A percentile compares a stretch with the other conserved stretches of the same genome.
Conservation (phyloP, 2,888 invertebrate species). For the Diaperis boleti region DNA sequence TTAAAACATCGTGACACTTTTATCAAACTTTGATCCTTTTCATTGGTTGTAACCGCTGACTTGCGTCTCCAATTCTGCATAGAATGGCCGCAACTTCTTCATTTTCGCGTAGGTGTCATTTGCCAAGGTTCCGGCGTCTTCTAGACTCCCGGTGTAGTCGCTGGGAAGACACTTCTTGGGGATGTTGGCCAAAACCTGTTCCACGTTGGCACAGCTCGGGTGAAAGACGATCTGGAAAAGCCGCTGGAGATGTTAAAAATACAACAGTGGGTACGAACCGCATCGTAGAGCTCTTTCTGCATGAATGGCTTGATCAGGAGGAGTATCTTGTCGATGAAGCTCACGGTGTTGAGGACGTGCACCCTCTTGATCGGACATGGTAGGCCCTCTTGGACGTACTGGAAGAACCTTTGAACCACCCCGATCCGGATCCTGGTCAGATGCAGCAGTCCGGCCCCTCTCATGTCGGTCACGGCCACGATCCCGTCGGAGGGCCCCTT, state of each 20-base stretch:
- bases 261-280: slow-evolving; percentile 48
- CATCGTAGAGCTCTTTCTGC: slow-evolving; percentile 52
- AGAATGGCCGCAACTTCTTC: background rate
- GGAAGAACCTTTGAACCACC: slow-evolving; percentile 51
- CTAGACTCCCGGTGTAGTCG: slow-evolving; percentile 71
- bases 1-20: too few species aligned
- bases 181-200: slow-evolving; percentile 62
- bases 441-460: slow-evolving; percentile 57
- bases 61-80: background rate
- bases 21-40: too few species aligned
- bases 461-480: slow-evolving; percentile 55
- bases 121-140: background rate
- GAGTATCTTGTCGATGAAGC: slow-evolving; percentile 63
- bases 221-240: slow-evolving; percentile 70
- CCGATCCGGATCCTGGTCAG: slow-evolving; percentile 53
- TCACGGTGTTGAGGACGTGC: slow-evolving; percentile 64
- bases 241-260: slow-evolving; percentile 59
- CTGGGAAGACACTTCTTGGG: slow-evolving; percentile 64
- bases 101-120: background rate
- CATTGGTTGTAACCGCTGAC: background rate
- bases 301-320: slow-evolving; percentile 61
- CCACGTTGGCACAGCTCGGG: slow-evolving; percentile 66
- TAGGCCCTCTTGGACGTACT: slow-evolving; percentile 62
- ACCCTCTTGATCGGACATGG: slow-evolving; percentile 63
- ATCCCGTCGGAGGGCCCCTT: slow-evolving; percentile 52